Conservation (phyloP, 2,113 vertebrate genomes). For the Gobio gobio region DNA sequence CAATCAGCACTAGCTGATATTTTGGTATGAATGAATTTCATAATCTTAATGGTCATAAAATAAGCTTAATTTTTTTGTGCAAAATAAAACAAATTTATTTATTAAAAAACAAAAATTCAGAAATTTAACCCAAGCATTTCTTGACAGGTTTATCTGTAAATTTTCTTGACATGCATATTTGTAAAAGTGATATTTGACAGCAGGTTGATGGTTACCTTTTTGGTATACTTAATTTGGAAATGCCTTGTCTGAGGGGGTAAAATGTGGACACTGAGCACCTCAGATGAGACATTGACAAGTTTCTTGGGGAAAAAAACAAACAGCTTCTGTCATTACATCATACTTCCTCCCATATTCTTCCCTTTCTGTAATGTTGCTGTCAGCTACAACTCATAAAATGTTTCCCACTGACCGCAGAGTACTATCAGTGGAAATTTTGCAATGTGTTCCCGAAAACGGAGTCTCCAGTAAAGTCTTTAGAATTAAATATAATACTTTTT, state of each 20-base stretch:
- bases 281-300: slow-evolving; percentile 86
- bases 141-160: not conserved
- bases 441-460: not conserved
- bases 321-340: slow-evolving; percentile 2
- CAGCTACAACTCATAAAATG: not conserved
- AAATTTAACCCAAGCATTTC: not conserved
- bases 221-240: slow-evolving; percentile 87
- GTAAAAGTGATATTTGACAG: not conserved
- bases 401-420: not conserved
- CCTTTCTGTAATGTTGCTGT: not conserved
- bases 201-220: slow-evolving; percentile 78
- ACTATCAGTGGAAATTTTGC: not conserved
- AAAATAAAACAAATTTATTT: not conserved
- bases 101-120: not conserved
- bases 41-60: not conserved
- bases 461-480: not conserved
- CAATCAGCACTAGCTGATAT: not conserved
- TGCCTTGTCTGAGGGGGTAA: slow-evolving; percentile 88
- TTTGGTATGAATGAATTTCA: too few relatives aligned
- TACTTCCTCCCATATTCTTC: slow-evolving; percentile 19
- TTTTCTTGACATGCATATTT: too few relatives aligned
- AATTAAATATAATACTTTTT: not conserved
- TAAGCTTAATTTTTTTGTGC: not conserved
- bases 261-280: slow-evolving; percentile 82
- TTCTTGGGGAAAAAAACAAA: slow-evolving; percentile 75